Evolutionary conservation across 2,113 vertebrate species (phyloP).

Genomic region (Chaetura pelagica): DNA sequence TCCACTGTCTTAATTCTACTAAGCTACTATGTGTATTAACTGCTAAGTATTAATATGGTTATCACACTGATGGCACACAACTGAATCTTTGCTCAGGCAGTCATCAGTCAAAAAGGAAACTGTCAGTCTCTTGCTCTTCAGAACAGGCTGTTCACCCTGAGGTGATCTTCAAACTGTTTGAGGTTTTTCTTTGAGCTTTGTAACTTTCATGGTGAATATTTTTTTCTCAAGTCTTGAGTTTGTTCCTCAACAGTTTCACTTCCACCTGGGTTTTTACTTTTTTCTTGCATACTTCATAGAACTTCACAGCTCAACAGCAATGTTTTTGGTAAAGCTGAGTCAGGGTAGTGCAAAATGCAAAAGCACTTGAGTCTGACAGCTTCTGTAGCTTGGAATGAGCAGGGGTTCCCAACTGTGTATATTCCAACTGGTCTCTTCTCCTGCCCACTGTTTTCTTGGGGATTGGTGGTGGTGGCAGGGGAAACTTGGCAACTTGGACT

Average conservation of each 20-base stretch:
- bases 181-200: background rate
- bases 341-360: background rate
- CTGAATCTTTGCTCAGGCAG: background rate
- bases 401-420: rapidly evolving
- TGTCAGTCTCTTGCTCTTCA: background rate
- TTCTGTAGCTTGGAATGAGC: background rate
- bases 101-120: background rate
- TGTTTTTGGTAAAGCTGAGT: background rate
- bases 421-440: background rate
- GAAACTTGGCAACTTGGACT: background rate
- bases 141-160: background rate
- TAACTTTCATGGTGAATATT: background rate
- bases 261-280: background rate
- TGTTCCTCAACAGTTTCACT: background rate
- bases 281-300: background rate
- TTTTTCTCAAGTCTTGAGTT: background rate
- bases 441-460: background rate
- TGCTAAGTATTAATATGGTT: background rate
- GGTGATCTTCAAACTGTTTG: background rate
- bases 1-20: no score
- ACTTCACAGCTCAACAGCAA: background rate
- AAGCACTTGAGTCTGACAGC: background rate
- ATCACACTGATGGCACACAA: background rate
- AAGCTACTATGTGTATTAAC: no score
- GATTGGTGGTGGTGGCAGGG: background rate